Evolutionary conservation across 2,888 invertebrate species (phyloP), one percentile per base, ranked within the genome.

Genomic region (Ochropacha duplaris): DNA sequence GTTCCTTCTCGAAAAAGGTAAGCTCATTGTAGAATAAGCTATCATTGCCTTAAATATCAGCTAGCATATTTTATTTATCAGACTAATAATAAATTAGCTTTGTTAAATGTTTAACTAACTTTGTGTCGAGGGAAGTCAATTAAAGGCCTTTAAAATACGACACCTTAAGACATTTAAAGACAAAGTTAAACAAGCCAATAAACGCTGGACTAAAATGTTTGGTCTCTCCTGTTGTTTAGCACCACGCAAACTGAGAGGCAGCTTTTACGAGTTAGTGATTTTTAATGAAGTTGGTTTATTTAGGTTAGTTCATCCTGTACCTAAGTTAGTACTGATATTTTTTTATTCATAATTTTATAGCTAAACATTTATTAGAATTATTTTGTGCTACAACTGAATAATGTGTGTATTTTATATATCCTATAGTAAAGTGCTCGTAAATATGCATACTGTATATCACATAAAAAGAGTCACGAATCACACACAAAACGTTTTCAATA

Each of bases 401-500:
- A n/a, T n/a, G n/a, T n/a, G n/a, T n/a, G n/a, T n/a, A n/a, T n/a
- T n/a, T n/a, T n/a, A n/a, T n/a, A n/a, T n/a, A n/a, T n/a, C n/a
- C n/a, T n/a, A n/a, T 28, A 28, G 8, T 28, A 24, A 24, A 24
- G 57, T 64, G 60, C 68, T 68, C 65, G 69, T 66, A 59, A 64
- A 69, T 73, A 74, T 75, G 71, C 71, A 72, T 68, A 71, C 67
- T 69, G 54, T 54, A 58, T 64, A 66, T 73, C 69, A 71, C 76
- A 71, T 81, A 78, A 77, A 80, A 79, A 74, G 69, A 72, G 72
- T 79, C 76, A 71, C 79, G 75, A 78, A 76, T 76, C 82, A 81
- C 76, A 79, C 77, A 74, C 74, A 69, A 73, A 78, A 83, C 82
- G 76, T 81, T 83, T 86, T 86, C 86, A 86, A 86, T 86, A 86